These are phyloP conservation scores for Sebastes schlegelii DNA, from an alignment of 2,113 vertebrate genomes.

Conservation along the genomic window DNA sequence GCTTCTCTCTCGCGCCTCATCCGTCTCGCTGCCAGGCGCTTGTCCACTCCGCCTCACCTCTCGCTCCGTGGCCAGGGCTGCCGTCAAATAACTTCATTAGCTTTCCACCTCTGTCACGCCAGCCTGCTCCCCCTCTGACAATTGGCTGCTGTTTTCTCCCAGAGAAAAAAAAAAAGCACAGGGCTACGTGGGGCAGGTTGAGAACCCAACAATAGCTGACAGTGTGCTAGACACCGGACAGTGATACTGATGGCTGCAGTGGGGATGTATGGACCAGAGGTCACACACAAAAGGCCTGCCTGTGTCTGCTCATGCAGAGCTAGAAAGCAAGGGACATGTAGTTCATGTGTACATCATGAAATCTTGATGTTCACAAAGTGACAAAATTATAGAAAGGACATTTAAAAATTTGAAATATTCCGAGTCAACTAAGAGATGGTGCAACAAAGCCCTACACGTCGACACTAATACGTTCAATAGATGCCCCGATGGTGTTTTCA, in stretches of 20 bases:
- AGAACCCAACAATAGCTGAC: slow-evolving; percentile 81
- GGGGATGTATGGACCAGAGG: slow-evolving; percentile 79
- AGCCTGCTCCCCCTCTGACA: slow-evolving; percentile 82
- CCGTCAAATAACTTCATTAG: slow-evolving; percentile 88
- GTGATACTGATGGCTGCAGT: slow-evolving; percentile 79
- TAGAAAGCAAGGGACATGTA: slow-evolving; percentile 54
- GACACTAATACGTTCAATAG: neutral
- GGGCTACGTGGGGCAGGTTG: slow-evolving; percentile 77
- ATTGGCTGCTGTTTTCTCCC: slow-evolving; percentile 80
- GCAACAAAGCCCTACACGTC: neutral
- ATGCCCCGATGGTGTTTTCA: neutral
- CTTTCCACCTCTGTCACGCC: slow-evolving; percentile 86
- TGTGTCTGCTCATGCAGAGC: slow-evolving; percentile 66
- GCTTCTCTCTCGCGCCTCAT: slow-evolving; percentile 77
- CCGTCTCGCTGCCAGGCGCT: slow-evolving; percentile 83
- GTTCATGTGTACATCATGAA: no score
- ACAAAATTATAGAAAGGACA: slow-evolving; percentile 16
- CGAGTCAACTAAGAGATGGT: neutral
- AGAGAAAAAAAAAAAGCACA: slow-evolving; percentile 52
- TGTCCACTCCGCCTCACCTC: slow-evolving; percentile 84
- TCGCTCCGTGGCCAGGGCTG: slow-evolving; percentile 80
- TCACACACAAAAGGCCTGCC: slow-evolving; percentile 73
- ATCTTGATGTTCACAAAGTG: slow-evolving; percentile 47
- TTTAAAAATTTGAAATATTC: slow-evolving; percentile 8
- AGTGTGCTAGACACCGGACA: slow-evolving; percentile 76